Base-by-base conservation (phyloP, 2,797 vertebrate genomes). In the Trematomus bernacchii region DNA sequence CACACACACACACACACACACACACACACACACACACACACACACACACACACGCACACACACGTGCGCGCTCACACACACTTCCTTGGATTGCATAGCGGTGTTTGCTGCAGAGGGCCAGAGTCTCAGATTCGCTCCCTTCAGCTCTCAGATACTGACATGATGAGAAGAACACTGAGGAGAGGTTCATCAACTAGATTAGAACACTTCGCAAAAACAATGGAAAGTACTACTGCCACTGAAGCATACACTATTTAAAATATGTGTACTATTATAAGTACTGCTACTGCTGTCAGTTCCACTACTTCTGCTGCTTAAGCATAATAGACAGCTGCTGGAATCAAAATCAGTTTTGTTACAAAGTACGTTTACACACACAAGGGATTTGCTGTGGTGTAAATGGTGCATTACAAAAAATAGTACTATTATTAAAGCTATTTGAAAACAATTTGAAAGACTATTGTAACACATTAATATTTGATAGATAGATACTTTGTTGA, bases 31-130 rank as follows among this genome's bases (percentile, higher is more conserved):
- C 44, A 43, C 44, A 40, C 54, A 14, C 51, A 50, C n/a, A 42
- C 73, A 54, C 58, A 30, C 64, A 27, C 42, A 60, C 64, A 44
- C 59, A 43, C 61, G 1, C 27, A 5, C 27, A 27, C 54, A 16
- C 51, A 53, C 30, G 42, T 70, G 50, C 62, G 7, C 30, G 68
- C 53, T 10, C 15, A 9, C 15, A 15, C 27, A 27, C 30, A 57
- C 73, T 57, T 61, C 71, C 40, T 59, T 37, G 66, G 60, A 55
- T 58, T 68, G 73, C 66, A 54, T 14, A 54, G 63, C 66, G 71
- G 44, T 0, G n/a, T 79, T 73, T 59, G 69, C 79, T 21, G 89
- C 89, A 93, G 90, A 90, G 86, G 90, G 88, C 88, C 66, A 1
- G 74, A 84, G 84, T 81, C 81, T 37, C 57, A 40, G 2, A 19